Evolutionary conservation across 1,140 invertebrate genomes (phyloP), one percentile per base, ranked within the genome.

Genomic region (Wiebesia pumilae): DNA sequence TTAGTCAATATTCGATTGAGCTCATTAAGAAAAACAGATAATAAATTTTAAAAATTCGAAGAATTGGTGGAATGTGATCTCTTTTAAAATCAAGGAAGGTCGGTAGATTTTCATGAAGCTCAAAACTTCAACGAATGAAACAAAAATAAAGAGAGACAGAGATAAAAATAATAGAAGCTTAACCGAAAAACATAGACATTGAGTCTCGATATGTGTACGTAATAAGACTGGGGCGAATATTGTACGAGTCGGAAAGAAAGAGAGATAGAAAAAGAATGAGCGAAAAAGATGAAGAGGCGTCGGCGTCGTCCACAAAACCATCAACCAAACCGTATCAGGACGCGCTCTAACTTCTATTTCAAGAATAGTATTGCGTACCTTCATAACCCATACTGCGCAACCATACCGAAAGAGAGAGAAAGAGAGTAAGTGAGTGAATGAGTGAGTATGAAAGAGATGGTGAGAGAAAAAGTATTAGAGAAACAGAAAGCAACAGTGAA

Each of bases 341-440:
- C 87, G 89, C 91, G 89, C 91, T 90, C 87, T 81, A 89, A 89
- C 89, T 83, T 92, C 93, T 93, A 94, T 93, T 94, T 94, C 90
- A 89, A 91, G 91, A 91, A 91, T 90, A 91, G 90, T 92, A 92
- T 92, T 91, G 88, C 88, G 89, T 88, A 88, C 90, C 89, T 90
- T 89, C 84, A 81, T 73, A 87, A 69, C 71, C 75, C 77, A 81
- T 67, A n/a, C 69, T 33, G 30, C 81, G 62, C 81, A 65, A 65
- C 54, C 73, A 73, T 83, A 71, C 65, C 33, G 81, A 82, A 38
- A 40, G 47, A 24, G 62, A 27, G 24, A 43, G 14, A 21, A 27
- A 62, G 54, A 80, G 54, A 33, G 10, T 24, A 65, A 80, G 58
- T 40, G 30, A 24, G 40, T 19, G 21, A 40, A 24, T 38, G 19